These are phyloP conservation scores for Gastrophryne carolinensis DNA, from an alignment of 2,797 vertebrate species.

Conservation along the genomic window DNA sequence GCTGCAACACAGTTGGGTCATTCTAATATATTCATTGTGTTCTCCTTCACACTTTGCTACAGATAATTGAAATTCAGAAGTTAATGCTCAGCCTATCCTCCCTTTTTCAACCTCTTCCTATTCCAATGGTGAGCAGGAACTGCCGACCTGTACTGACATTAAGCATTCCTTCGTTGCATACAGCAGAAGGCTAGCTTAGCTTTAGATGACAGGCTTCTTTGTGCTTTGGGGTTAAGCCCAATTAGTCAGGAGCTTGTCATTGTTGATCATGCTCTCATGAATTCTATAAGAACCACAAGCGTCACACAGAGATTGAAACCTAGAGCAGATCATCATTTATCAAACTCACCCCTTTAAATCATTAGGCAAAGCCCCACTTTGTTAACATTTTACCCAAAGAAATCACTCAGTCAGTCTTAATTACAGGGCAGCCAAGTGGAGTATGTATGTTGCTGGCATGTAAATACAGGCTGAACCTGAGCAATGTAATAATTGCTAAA, in stretches of 20 bases:
- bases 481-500: constrained; percentile 99
- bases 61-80: constrained; percentile 61
- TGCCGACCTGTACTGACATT: constrained; percentile 75
- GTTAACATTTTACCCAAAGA: constrained; percentile 49
- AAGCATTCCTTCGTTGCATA: constrained; percentile 62
- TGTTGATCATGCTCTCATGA: constrained; percentile 61
- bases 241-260: constrained; percentile 56
- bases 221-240: constrained; percentile 67
- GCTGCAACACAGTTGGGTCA: constrained; percentile 61
- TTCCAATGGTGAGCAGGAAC: constrained; percentile 70
- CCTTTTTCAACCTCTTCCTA: constrained; percentile 64
- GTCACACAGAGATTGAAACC: constrained; percentile 63
- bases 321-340: constrained; percentile 70
- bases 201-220: constrained; percentile 70
- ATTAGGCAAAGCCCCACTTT: constrained; percentile 20
- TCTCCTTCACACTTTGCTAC: constrained; percentile 57
- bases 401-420: constrained; percentile 70
- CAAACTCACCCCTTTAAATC: constrained; percentile 57
- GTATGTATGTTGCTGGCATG: constrained; percentile 92
- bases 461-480: constrained; percentile 94
- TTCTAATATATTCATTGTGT: constrained; percentile 59
- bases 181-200: constrained; percentile 61
- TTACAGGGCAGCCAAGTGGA: constrained; percentile 98
- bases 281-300: constrained; percentile 62
- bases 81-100: constrained; percentile 52